Base-by-base conservation (phyloP, 2,113 vertebrate genomes). In the Mesoclemmys tuberculata region DNA sequence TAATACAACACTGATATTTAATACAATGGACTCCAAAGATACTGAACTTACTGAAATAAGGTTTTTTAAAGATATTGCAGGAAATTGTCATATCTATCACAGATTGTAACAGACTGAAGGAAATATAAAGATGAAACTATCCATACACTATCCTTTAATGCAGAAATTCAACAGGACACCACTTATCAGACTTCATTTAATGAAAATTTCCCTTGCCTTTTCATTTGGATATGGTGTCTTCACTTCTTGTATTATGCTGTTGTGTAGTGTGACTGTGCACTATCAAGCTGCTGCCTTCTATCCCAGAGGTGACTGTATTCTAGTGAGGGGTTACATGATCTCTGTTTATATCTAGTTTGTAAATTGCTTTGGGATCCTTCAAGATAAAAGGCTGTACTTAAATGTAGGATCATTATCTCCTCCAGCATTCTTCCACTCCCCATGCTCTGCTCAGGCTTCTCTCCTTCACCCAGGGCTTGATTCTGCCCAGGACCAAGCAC, bases 311-410 rank as follows among this genome's bases (percentile, higher is more conserved):
- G 77, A 22, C 90, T 96, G 31, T 12, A 74, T 89, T 92, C 92
- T 81, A 92, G 31, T 82, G 89, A 24, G 92, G 92, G 52, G 52
- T 88, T 74, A 84, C 56, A 84, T 22, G 38, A 21, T 16, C 89
- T 55, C 56, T 82, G 8, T 26, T 74, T 93, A 54, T 51, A 82
- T 94, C 49, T 93, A 80, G 77, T 80, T 93, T 55, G 13, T 19
- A 82, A 38, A 71, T 71, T 38, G 64, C 64, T 71, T 68, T 68
- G 31, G 31, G 61, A 68, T 68, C 71, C 38, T 26, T 77, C 85
- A 92, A 91, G 94, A 96, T 96, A 90, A 97, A 95, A 96, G 89
- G 75, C 88, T 93, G 61, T 82, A 64, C 91, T 94, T 93, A 94
- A 93, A 27, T 64, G 94, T 88, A 68, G 95, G 87, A 90, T 96